These are phyloP conservation scores for Notodonta dromedarius DNA, from an alignment of 2,888 invertebrate genomes.

Conservation along the genomic window DNA sequence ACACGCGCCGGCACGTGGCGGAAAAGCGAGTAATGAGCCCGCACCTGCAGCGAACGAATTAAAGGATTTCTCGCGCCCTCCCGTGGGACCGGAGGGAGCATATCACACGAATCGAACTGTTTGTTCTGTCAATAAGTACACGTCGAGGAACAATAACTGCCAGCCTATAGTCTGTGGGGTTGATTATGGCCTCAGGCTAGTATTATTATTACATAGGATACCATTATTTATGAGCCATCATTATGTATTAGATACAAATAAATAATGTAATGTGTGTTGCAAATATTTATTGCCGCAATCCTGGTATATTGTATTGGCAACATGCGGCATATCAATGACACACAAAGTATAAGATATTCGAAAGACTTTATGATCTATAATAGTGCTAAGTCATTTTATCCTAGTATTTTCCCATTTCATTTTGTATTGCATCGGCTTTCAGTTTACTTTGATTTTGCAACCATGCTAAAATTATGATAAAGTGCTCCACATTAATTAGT, in stretches of 20 bases:
- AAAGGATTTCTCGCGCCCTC: slow-evolving; percentile 84
- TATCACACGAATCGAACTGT: slow-evolving; percentile 60
- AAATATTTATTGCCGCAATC: background rate
- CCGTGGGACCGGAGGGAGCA: slow-evolving; percentile 74
- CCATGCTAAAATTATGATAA: background rate
- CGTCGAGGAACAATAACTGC: slow-evolving; percentile 63
- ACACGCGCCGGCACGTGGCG: slow-evolving; percentile 79
- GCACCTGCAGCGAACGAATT: slow-evolving; percentile 81
- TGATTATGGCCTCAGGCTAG: slow-evolving; percentile 47
- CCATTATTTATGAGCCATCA: slow-evolving; percentile 38
- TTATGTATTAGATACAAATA: slow-evolving; percentile 12
- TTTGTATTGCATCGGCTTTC: too few relatives aligned
- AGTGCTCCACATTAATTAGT: background rate
- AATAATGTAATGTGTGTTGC: slow-evolving; percentile 5
- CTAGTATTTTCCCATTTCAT: too few relatives aligned
- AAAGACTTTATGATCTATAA: background rate
- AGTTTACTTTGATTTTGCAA: background rate
- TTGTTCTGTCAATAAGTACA: slow-evolving; percentile 73
- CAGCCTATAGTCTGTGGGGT: slow-evolving; percentile 49
- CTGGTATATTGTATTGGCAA: slow-evolving; percentile 9
- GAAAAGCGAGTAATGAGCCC: slow-evolving; percentile 79
- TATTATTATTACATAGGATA: slow-evolving; percentile 46
- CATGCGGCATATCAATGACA: slow-evolving; percentile 8
- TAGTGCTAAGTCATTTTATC: too few relatives aligned
- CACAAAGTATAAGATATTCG: background rate